A percentile compares a stretch with the other conserved stretches of the same genome.
These are phyloP conservation scores for Branchipolynoe longqiensis DNA, from an alignment of 2,888 invertebrate genomes.

Conservation along the genomic window DNA sequence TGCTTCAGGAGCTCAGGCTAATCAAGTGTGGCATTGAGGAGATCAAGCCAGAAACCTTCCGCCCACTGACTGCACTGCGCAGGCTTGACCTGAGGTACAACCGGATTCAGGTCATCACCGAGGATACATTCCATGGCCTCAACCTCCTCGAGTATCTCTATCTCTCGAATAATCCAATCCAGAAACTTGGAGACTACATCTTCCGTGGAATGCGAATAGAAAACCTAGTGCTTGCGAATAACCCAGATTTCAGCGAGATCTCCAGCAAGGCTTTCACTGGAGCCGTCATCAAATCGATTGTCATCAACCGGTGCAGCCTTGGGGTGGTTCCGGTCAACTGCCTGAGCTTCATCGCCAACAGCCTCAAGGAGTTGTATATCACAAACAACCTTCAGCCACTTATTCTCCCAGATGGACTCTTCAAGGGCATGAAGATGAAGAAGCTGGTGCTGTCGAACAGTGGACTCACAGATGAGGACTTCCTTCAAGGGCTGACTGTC, in stretches of 20 bases:
- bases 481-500: slow-evolving; percentile 61
- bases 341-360: slow-evolving; percentile 56
- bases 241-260: slow-evolving; percentile 63
- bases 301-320: slow-evolving; percentile 64
- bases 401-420: slow-evolving; percentile 61
- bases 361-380: slow-evolving; percentile 63
- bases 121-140: slow-evolving; percentile 63
- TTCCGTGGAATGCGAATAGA: slow-evolving; percentile 65
- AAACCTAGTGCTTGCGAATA: slow-evolving; percentile 64
- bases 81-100: slow-evolving; percentile 67
- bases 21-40: slow-evolving; percentile 67
- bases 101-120: slow-evolving; percentile 62
- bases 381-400: slow-evolving; percentile 66
- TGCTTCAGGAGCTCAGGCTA: slow-evolving; percentile 65
- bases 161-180: slow-evolving; percentile 67
- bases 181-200: slow-evolving; percentile 60
- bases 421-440: slow-evolving; percentile 64
- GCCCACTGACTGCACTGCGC: slow-evolving; percentile 62
- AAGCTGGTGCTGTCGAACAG: slow-evolving; percentile 61
- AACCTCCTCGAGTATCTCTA: slow-evolving; percentile 63
- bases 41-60: slow-evolving; percentile 65
- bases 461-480: slow-evolving; percentile 63
- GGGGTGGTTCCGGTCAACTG: slow-evolving; percentile 49
- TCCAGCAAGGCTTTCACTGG: slow-evolving; percentile 63
- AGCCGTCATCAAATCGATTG: slow-evolving; percentile 57